These are phyloP conservation scores for Myotis planiceps DNA, from an alignment of 2,797 vertebrate species.

Conservation along the genomic window DNA sequence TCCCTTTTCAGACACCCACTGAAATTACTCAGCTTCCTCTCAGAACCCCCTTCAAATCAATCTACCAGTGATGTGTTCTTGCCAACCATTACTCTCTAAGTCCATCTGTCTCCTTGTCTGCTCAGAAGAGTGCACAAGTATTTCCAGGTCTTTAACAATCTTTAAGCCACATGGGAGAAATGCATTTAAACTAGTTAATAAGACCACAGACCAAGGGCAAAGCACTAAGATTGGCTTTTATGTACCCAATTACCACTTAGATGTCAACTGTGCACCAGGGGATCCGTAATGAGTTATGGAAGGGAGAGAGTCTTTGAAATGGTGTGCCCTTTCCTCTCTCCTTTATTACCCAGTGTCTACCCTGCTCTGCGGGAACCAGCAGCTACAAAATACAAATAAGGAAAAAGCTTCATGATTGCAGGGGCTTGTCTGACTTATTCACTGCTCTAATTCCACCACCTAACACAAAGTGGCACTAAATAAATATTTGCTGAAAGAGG, in stretches of 20 bases:
- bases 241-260: conserved; percentile 25
- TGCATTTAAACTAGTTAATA: conserved; percentile 65
- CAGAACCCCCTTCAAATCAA: conserved; percentile 55
- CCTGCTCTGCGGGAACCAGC: neutral
- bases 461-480: neutral
- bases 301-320: conserved; percentile 50
- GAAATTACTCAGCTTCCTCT: conserved; percentile 25
- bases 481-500: neutral
- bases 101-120: conserved; percentile 54
- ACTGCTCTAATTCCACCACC: neutral
- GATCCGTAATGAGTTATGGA: conserved; percentile 56
- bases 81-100: conserved; percentile 38
- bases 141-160: conserved; percentile 58
- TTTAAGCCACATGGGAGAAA: conserved; percentile 35
- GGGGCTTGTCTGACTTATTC: neutral
- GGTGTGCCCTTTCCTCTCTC: conserved; percentile 41
- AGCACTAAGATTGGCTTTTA: conserved; percentile 46
- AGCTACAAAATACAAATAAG: neutral
- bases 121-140: conserved; percentile 39
- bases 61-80: neutral
- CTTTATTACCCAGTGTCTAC: neutral
- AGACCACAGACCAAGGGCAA: conserved; percentile 53
- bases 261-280: conserved; percentile 50
- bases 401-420: neutral
- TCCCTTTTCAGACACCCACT: neutral